A percentile compares a stretch with the other conserved stretches of the same genome.
phyloP scores from a whole-genome alignment of 2,113 vertebrate genomes.

The Emydura subglobosa region DNA sequence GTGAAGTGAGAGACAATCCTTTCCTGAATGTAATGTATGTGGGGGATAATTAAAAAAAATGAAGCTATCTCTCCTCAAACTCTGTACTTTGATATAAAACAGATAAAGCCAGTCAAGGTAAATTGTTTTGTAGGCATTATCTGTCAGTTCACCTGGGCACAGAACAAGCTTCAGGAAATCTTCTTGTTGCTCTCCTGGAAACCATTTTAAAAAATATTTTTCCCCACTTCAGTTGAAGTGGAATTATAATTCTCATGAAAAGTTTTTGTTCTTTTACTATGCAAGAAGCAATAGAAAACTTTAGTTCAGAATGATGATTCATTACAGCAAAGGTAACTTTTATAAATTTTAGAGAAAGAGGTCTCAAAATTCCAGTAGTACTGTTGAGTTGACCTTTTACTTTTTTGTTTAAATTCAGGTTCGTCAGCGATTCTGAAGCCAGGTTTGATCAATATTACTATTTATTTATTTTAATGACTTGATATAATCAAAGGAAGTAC shows the following conservation, averaged over 20 bases:
- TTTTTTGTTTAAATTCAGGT: neutral
- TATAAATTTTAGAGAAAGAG: neutral
- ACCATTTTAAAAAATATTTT: neutral
- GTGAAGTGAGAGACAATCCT: neutral
- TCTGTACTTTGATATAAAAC: neutral
- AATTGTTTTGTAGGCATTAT: neutral
- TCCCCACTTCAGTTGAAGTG: neutral
- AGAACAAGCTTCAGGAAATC: neutral
- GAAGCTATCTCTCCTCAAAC: accelerated
- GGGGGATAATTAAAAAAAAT: neutral
- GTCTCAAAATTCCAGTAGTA: neutral
- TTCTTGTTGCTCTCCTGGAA: neutral
- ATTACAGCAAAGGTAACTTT: neutral
- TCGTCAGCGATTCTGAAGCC: neutral
- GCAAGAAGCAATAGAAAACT: too few relatives aligned
- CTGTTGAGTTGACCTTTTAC: neutral
- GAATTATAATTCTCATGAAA: neutral
- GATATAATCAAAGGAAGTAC: neutral
- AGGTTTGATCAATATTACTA: neutral
- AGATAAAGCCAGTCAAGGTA: too few relatives aligned
- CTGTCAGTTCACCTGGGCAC: neutral
- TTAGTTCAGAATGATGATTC: neutral
- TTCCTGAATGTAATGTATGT: neutral
- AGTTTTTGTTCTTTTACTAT: neutral
- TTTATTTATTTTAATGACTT: neutral